phyloP scores from a whole-genome alignment of 2,113 vertebrate species.

The Mobula birostris region DNA sequence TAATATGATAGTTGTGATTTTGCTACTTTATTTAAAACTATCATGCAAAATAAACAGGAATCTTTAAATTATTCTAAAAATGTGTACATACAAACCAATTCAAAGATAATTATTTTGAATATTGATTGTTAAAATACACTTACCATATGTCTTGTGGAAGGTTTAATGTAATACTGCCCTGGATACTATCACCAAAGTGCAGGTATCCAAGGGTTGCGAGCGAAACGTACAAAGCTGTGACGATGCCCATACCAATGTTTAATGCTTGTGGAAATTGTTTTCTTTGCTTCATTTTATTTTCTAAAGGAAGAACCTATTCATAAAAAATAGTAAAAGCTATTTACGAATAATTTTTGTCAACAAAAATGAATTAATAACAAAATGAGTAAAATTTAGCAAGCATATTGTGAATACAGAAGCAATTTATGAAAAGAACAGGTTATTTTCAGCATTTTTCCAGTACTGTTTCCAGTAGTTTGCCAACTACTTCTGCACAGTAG shows the following conservation, averaged over 20 bases:
- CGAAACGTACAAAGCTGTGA: constrained; percentile 66
- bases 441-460: background rate
- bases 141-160: constrained; percentile 73
- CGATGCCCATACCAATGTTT: constrained; percentile 73
- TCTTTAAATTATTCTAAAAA: background rate
- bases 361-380: background rate
- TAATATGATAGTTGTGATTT: too few species aligned
- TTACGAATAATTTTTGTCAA: background rate
- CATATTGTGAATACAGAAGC: background rate
- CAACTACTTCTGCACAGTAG: background rate
- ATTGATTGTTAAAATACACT: constrained; percentile 41
- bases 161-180: constrained; percentile 82
- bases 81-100: background rate
- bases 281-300: constrained; percentile 76
- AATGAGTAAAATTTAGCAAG: background rate
- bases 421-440: background rate
- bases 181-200: constrained; percentile 69
- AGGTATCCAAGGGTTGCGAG: constrained; percentile 74
- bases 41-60: background rate
- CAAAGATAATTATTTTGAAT: background rate
- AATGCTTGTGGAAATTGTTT: constrained; percentile 63
- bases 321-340: constrained; percentile 21
- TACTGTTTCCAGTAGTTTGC: background rate
- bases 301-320: constrained; percentile 72
- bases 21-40: background rate